Percentiles rank a stretch among this genome's conserved stretches.
phyloP scores from a whole-genome alignment of 2,888 invertebrate species.

The Apocheima hispidaria region DNA sequence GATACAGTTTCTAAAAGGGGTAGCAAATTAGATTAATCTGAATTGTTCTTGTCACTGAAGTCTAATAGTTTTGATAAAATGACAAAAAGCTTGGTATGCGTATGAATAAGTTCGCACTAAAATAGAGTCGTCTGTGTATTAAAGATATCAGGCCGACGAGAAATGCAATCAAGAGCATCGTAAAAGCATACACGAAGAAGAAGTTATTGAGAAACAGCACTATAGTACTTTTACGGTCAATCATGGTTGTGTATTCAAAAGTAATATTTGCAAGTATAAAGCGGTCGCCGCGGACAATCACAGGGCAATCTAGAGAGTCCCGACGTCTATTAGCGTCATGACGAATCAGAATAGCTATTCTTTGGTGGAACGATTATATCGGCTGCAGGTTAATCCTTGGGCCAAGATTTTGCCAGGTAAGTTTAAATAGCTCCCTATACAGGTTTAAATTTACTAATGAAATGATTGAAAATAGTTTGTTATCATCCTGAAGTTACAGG shows the following conservation, averaged over 20 bases:
- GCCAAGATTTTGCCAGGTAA: constrained; percentile 42
- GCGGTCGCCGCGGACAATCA: constrained; percentile 56
- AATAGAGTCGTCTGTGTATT: neutral
- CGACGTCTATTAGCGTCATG: constrained; percentile 64
- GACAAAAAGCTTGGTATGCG: neutral
- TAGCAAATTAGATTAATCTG: neutral
- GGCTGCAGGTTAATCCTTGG: constrained; percentile 52
- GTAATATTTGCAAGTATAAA: constrained; percentile 60
- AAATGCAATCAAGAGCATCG: constrained; percentile 16
- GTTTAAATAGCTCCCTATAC: neutral
- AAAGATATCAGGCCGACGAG: neutral
- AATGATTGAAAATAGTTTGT: too few relatives aligned
- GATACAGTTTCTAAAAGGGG: constrained; percentile 11
- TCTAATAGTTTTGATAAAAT: neutral
- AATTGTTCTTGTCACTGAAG: neutral
- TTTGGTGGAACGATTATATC: constrained; percentile 51
- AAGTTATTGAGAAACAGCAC: constrained; percentile 29
- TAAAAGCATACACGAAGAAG: constrained; percentile 18
- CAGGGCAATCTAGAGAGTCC: constrained; percentile 56
- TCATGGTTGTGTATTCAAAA: constrained; percentile 52
- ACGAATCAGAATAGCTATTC: constrained; percentile 69
- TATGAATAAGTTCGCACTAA: neutral
- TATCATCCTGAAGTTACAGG: too few relatives aligned
- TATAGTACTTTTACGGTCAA: constrained; percentile 40
- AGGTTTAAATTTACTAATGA: neutral